phyloP scores from a whole-genome alignment of 1,140 invertebrate species.

The Leguminivora glycinivorella region DNA sequence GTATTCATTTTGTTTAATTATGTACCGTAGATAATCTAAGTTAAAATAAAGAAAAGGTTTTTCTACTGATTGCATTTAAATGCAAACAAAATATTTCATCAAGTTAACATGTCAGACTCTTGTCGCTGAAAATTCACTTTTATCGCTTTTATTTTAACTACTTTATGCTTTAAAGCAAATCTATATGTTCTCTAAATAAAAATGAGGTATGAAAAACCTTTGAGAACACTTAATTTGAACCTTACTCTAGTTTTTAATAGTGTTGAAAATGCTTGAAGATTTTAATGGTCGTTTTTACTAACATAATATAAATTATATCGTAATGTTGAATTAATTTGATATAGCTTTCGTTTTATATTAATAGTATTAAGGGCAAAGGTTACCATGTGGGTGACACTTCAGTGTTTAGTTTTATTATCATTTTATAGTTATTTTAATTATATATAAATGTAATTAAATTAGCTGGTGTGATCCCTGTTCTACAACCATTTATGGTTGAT shows the following conservation, averaged over 20 bases:
- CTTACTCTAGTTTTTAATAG: not conserved
- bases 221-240: not conserved
- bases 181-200: not conserved
- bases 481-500: not conserved
- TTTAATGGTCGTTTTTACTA: not conserved
- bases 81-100: constrained; percentile 2
- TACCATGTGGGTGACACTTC: constrained; percentile 7
- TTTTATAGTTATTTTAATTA: constrained; percentile 24
- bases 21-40: too few relatives aligned
- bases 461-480: not conserved
- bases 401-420: constrained; percentile 19
- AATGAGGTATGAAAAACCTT: not conserved
- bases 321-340: not conserved
- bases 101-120: not conserved
- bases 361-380: constrained; percentile 9
- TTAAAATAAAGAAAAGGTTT: too few relatives aligned
- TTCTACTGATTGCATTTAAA: not conserved
- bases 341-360: constrained; percentile 26
- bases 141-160: not conserved
- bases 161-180: not conserved
- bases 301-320: not conserved
- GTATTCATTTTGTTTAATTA: too few relatives aligned
- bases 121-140: not conserved
- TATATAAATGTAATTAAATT: constrained; percentile 26
- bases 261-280: not conserved